phyloP scores from a whole-genome alignment of 1,140 invertebrate genomes.

The Psilanteris sp. region DNA sequence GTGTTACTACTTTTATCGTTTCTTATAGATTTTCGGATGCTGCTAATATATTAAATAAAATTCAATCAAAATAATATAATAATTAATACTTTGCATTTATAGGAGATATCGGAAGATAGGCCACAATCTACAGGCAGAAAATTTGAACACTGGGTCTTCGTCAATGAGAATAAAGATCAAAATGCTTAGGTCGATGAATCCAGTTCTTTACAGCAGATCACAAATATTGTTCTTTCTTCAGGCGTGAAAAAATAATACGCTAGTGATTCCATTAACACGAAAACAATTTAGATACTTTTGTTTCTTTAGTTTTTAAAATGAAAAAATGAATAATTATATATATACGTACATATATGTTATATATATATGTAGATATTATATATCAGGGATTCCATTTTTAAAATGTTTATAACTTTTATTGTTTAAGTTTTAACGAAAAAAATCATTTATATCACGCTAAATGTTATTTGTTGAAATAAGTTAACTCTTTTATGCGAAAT shows the following conservation, averaged over 20 bases:
- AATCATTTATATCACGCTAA: constrained; percentile 1
- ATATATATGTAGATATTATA: not conserved
- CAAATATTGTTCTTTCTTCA: constrained; percentile 70
- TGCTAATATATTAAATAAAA: no score
- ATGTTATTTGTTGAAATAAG: constrained; percentile 25
- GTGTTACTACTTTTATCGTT: no score
- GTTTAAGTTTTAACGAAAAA: constrained; percentile 1
- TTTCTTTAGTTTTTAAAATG: no score
- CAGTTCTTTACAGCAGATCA: constrained; percentile 65
- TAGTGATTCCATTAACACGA: constrained; percentile 27
- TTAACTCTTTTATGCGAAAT: constrained; percentile 30
- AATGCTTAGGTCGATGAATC: constrained; percentile 70
- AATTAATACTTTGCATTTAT: constrained; percentile 26
- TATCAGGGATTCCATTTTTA: constrained; percentile 17
- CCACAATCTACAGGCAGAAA: constrained; percentile 13
- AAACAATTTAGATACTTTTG: constrained; percentile 6
- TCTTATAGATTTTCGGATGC: no score
- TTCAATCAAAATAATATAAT: not conserved
- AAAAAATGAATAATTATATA: no score
- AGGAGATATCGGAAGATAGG: constrained; percentile 20
- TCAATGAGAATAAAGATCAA: constrained; percentile 70
- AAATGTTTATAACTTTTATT: constrained; percentile 19
- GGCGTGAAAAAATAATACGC: constrained; percentile 62
- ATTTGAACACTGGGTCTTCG: constrained; percentile 72
- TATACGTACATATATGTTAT: no score